Base-by-base conservation (phyloP, 2,797 vertebrate genomes). In the Lithobates sylvaticus region DNA sequence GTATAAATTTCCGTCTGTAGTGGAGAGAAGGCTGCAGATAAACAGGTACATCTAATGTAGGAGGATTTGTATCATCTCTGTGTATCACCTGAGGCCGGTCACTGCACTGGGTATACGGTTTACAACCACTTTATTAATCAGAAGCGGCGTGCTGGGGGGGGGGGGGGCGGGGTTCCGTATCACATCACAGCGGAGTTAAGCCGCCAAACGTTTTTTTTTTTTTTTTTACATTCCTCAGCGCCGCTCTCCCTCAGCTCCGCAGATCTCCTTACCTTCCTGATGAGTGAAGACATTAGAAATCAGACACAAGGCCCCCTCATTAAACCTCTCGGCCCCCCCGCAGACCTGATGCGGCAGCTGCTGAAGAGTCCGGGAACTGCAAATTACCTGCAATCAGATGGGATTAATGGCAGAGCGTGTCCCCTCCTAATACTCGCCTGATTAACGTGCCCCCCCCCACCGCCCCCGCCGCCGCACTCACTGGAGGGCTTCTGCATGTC, bases 271-370 rank as follows among this genome's bases (percentile, higher is more conserved):
- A 9, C 39, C 39, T 39, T 39, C 39, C 39, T 39, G 39, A 39
- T 39, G 39, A 39, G 39, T 10, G 39, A 39, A 39, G 39, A 39
- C 39, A 10, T 78, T n/a, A 87, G 89, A 89, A 88, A 82, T 27
- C 29, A 78, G 50, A 88, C 81, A 1, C 88, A 67, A 39, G 39
- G 39, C 39, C 39, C 39, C 39, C 87, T 82, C 74, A 86, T 54
- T 87, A 83, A 89, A 78, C 16, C 83, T 89, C 75, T 84, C 54
- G 78, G 84, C 88, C 86, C 88, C 88, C 88, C 70, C 72, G 75
- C 89, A 89, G 78, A 74, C 88, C 88, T 91, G 88, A 89, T 89
- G 86, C 88, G 70, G 70, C 44, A 90, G 90, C 88, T 91, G 90
- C 82, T 90, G 89, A 90, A 89, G 90, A 89, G 85, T 88, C 87